Evolutionary conservation across 2,888 invertebrate genomes (phyloP), one percentile per base, ranked within the genome.

Genomic region (Brachynemurus nebulosus): DNA sequence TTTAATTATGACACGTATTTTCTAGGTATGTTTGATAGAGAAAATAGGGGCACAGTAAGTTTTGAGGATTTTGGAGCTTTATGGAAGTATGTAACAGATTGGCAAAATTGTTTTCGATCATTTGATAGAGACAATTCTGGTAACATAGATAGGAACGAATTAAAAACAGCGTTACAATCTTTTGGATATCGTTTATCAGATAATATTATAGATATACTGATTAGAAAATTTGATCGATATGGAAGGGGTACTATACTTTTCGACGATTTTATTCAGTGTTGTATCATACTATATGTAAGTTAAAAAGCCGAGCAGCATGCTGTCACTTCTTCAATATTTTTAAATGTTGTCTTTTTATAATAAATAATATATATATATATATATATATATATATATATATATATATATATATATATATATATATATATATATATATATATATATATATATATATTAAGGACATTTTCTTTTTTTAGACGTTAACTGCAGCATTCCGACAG

Each of bases 191-290:
- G 84, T 49, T 66, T 98, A 25, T 86, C 89, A 0, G 90, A 92
- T 54, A 73, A 75, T 46, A 75, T 95, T 43, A 74, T 91, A 46
- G 77, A 76, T 49, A 74, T 83, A 27, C 72, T 97, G 57, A 71
- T 98, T 42, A 76, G 82, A 52, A 96, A 96, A 65, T 98, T 95
- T 67, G 97, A 97, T 66, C 73, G 96, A 51, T 82, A 80, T 57
- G 92, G 92, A n/a, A 70, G 74, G 42, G 90, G 91, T 23, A 86
- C 84, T 6, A 88, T 98, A 54, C 76, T 90, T 43, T 98, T 98
- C 67, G 97, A 98, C 69, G 97, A 98, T 64, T 97, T 97, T 62
- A 96, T 97, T 53, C 96, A 96, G 62, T 91, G 92, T 60, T 93
- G 92, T 62, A 80, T 96, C 49, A 82, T 88, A 43, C 69, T 95